Evolutionary conservation across 92 coral and sea anemone species (phyloP), one percentile per base, ranked within the genome.

Genomic region (Umimayanthus kanabou): DNA sequence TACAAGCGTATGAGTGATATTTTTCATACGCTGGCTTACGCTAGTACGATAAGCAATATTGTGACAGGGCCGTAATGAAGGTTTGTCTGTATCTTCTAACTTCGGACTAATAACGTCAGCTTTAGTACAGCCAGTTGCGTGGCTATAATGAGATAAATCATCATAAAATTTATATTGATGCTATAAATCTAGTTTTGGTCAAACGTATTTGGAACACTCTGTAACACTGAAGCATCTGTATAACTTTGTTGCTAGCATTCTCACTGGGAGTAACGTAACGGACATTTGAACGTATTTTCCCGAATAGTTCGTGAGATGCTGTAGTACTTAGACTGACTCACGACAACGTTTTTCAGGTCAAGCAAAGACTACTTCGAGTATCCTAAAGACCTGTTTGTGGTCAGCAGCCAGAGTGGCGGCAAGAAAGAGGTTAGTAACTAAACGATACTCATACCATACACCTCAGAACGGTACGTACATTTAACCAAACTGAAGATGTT

Each of bases 311-410:
- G 14, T 30, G 20, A 73, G 15, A 5, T 65, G 13, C 29, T 42
- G 4, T 23, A 18, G 37, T 49, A 58, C 50, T 53, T 53, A 53
- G 20, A 53, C 49, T 26, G n/a, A n/a, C 79, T 9, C 29, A 25
- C 50, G 22, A 22, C 22, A 4, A 30, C 33, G 40, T 6, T 18
- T 88, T 87, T 28, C 40, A 96, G 98, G 79, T 81, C 88, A 49
- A 93, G 95, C 29, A 92, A 93, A 73, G 93, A 92, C 83, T 93
- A 88, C 90, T 96, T 96, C 90, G 84, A 89, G 74, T 96, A 95
- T 82, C 99, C 99, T 0, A 88, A 92, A 76, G 88, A 92, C 88
- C 61, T 96, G 82, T 95, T 87, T 84, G 30, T 88, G 4, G 86
- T 82, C 40, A 83, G 87, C 40, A 73, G 67, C 49, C 78, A 43